phyloP scores from a whole-genome alignment of 2,113 vertebrate genomes.

The Etheostoma spectabile region DNA sequence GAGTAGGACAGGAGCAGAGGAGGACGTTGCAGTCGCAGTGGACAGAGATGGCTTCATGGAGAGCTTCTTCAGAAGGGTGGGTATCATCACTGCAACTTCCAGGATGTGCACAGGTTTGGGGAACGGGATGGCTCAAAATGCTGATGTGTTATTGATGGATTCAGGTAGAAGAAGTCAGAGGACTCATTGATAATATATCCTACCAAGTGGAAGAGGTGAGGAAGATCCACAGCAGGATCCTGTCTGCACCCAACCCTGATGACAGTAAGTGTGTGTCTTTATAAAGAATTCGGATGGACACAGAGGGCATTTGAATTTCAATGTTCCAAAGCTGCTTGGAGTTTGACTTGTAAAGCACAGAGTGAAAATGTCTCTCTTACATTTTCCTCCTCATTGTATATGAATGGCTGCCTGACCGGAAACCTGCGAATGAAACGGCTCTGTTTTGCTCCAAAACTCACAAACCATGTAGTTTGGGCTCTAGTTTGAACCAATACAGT shows the following conservation, averaged over 20 bases:
- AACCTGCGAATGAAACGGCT: slow-evolving; percentile 58
- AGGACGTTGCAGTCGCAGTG: slow-evolving; percentile 84
- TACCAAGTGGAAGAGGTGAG: slow-evolving; percentile 92
- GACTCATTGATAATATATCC: slow-evolving; percentile 87
- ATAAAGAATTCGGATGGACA: background rate
- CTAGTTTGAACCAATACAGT: background rate
- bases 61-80: slow-evolving; percentile 93
- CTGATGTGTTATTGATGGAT: background rate
- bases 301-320: background rate
- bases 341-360: slow-evolving; percentile 9
- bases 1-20: slow-evolving; percentile 86
- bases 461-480: slow-evolving; percentile 6
- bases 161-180: slow-evolving; percentile 93
- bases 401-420: slow-evolving; percentile 39
- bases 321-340: background rate
- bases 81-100: slow-evolving; percentile 9
- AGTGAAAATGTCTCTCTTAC: slow-evolving; percentile 29
- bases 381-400: slow-evolving; percentile 47
- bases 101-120: background rate
- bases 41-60: slow-evolving; percentile 94
- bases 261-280: slow-evolving; percentile 85
- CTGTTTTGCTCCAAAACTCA: slow-evolving; percentile 6
- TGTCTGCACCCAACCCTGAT: slow-evolving; percentile 94
- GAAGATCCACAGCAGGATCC: slow-evolving; percentile 94
- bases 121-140: background rate